Evolutionary conservation across 2,113 vertebrate genomes (phyloP), one percentile per base, ranked within the genome.

Genomic region (Tamias sibiricus): DNA sequence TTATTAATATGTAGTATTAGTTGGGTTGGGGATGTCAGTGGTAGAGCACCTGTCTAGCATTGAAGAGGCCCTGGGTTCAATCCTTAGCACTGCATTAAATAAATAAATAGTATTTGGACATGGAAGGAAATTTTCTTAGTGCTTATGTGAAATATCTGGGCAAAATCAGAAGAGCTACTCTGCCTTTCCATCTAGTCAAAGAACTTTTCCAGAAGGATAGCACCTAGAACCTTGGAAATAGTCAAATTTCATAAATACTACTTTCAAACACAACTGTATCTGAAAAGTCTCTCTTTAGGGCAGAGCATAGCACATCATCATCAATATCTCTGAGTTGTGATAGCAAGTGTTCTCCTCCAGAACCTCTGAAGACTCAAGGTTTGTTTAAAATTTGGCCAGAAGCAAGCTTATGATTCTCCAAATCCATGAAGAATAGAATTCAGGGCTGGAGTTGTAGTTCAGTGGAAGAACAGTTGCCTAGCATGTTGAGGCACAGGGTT

Each of bases 161-260:
- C 57, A 74, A 79, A 93, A 90, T 87, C 8, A 91, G 10, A 87
- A 87, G 22, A 7, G 47, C 6, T 84, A 54, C 84, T 66, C 32
- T 75, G 26, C 62, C 37, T 44, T 84, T 84, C 19, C 30, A 30
- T 80, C 81, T 68, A 85, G n/a, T 91, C 44, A 95, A 93, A 87
- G 64, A 7, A 71, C 10, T 79, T 83, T 94, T 74, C 79, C 40
- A 72, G 40, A n/a, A 32, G 32, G 10, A 82, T 32, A 77, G 2
- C 3, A 85, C 14, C 26, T 72, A 42, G 74, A 64, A n/a, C 17
- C 30, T 54, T 54, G 13, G 42, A 77, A 74, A 85, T 54, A 8
- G 10, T 13, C 3, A 24, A 69, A 91, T 66, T 90, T 35, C 4
- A 32, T 75, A 13, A 87, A 37, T 52, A 13, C 20, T 86, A 42